Evolutionary conservation across 2,797 vertebrate species (phyloP), one percentile per base, ranked within the genome.

Genomic region (Octomys mimax): DNA sequence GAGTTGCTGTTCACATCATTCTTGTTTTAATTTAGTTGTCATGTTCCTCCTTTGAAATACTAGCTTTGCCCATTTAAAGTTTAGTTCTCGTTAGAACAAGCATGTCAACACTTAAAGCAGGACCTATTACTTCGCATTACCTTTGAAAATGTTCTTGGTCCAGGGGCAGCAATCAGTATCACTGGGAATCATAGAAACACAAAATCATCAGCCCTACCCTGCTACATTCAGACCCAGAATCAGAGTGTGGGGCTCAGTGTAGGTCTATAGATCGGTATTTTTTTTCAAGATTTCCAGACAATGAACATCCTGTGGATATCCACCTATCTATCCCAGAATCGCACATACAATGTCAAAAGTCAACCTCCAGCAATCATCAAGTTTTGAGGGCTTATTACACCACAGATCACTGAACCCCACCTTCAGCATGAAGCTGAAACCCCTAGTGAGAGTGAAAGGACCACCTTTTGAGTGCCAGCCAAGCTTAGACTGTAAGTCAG

Each of bases 1-100:
- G 73, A 12, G 22, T 21, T 75, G 12, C 24, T 36, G 75, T 68
- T 89, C 24, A 75, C 3, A 73, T 78, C 13, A 70, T 49, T 93
- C 31, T 78, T 86, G 8, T 70, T 92, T 94, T 62, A 24, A 89
- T 90, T 73, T 49, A 92, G 88, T 16, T 94, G 26, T 24, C 18
- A 22, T 46, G 21, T 88, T 84, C 22, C 2, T 22, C 14, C 21
- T 19, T 71, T 49, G 90, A 68, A 94, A 68, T 70, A 77, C 0
- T 64, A 73, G 39, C 14, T 49, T 92, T 88, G 75, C 61, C 12
- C 46, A 88, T 62, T 70, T 85, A 66, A 22, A n/a, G 42, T 87
- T 92, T 36, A 79, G n/a, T 62, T 46, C 16, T 71, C 81, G 26
- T 6, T 90, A 77, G 21, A 83, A 82, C 62, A 75, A 22, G 26